Evolutionary conservation across 2,113 vertebrate genomes (phyloP).

Genomic region (Condylura cristata): DNA sequence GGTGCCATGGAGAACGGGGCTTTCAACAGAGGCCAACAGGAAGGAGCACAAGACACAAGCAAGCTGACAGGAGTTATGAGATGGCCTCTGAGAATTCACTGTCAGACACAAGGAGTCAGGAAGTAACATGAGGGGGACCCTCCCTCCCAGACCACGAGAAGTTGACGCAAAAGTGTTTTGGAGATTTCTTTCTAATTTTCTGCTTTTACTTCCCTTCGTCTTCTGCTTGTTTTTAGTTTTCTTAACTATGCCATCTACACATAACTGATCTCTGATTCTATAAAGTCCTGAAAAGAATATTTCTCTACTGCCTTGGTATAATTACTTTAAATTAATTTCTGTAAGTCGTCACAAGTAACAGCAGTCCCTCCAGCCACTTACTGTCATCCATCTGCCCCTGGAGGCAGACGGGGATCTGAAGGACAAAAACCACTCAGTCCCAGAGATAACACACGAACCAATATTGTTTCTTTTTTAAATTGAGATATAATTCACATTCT

Average conservation of each 20-base stretch:
- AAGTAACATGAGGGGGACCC: background rate
- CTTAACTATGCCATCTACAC: background rate
- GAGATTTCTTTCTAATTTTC: background rate
- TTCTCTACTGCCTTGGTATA: background rate
- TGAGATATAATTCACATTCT: background rate
- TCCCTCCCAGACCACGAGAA: background rate
- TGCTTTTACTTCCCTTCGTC: background rate
- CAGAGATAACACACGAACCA: background rate
- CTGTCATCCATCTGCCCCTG: background rate
- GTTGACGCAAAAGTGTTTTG: background rate
- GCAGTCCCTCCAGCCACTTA: background rate
- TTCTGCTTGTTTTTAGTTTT: conserved; percentile 4
- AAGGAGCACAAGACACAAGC: background rate
- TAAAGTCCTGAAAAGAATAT: background rate
- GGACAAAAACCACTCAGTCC: background rate
- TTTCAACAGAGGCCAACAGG: background rate
- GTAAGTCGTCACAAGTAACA: background rate
- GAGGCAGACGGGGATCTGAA: background rate
- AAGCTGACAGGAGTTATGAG: background rate
- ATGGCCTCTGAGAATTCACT: background rate
- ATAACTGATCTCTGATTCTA: background rate
- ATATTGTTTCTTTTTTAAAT: background rate
- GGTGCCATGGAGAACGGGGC: background rate
- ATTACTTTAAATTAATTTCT: background rate
- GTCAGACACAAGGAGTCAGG: background rate